A percentile compares a stretch with the other conserved stretches of the same genome.
These are phyloP conservation scores for Ptycholaimellus sp. DNA, from an alignment of 2,888 invertebrate species.

Conservation along the genomic window DNA sequence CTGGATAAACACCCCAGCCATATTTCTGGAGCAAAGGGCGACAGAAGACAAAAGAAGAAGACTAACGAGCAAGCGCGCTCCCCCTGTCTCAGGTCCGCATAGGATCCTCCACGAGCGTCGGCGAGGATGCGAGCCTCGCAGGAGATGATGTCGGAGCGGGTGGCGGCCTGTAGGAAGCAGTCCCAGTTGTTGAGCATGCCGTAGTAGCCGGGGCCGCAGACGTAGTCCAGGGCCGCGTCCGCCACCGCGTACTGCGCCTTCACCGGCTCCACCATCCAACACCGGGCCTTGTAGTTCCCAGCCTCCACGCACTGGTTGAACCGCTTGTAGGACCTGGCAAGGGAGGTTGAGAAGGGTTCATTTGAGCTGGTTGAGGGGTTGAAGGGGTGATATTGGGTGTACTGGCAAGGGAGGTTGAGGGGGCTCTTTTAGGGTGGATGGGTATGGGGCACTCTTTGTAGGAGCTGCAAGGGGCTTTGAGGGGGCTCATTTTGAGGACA, in stretches of 20 bases:
- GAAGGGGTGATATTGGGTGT: background rate
- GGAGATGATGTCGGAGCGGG: constrained; percentile 10
- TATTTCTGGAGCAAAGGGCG: no score
- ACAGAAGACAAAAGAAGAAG: no score
- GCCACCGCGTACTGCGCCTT: constrained; percentile 12
- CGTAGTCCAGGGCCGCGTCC: constrained; percentile 12
- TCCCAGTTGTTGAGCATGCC: constrained; percentile 15
- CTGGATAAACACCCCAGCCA: no score
- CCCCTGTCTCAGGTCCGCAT: constrained; percentile 6
- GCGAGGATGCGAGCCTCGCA: constrained; percentile 12
- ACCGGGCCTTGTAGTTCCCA: constrained; percentile 11
- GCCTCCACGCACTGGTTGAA: constrained; percentile 12
- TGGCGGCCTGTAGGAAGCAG: constrained; percentile 11
- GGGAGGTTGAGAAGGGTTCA: background rate
- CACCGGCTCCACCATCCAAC: constrained; percentile 12
- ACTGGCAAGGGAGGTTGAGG: no score
- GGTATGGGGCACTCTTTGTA: no score
- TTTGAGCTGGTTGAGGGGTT: background rate
- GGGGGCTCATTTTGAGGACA: no score
- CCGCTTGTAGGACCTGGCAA: constrained; percentile 12
- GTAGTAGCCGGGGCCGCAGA: constrained; percentile 14
- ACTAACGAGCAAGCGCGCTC: constrained; percentile 13
- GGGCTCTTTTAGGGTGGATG: no score
- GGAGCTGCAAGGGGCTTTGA: no score
- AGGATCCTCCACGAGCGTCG: constrained; percentile 6